Evolutionary conservation across 2,113 vertebrate genomes (phyloP).

Genomic region (Phainopepla nitens): DNA sequence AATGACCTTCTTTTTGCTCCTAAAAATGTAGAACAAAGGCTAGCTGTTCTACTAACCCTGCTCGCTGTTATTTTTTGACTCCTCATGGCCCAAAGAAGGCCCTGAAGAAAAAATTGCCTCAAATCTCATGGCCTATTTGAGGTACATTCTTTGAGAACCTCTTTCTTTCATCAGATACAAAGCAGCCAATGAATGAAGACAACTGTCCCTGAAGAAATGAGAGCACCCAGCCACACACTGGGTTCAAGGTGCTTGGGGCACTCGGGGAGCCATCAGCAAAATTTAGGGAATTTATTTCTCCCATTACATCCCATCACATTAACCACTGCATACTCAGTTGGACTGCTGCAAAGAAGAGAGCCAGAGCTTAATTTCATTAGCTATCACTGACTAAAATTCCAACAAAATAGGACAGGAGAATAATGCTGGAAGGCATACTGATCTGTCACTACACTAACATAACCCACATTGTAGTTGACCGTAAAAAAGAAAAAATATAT

Average conservation of each 20-base stretch:
- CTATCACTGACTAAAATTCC: not conserved
- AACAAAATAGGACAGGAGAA: not conserved
- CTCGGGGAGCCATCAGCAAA: not conserved
- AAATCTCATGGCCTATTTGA: constrained; percentile 45
- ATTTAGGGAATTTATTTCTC: not conserved
- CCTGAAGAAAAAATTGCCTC: constrained; percentile 57
- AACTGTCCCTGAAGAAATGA: constrained; percentile 6
- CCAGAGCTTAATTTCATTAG: not conserved
- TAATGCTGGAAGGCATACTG: not conserved
- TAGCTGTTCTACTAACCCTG: constrained; percentile 46
- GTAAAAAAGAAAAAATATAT: constrained; percentile 1
- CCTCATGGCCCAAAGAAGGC: not conserved
- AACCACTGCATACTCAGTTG: not conserved
- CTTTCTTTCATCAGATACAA: constrained; percentile 58
- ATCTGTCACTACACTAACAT: not conserved
- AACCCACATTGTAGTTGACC: not conserved
- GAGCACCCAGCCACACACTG: not conserved
- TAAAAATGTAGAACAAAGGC: constrained; percentile 61
- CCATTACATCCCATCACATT: not conserved
- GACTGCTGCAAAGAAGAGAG: not conserved
- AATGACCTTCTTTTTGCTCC: constrained; percentile 37
- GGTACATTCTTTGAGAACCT: constrained; percentile 15
- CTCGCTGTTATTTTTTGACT: not conserved
- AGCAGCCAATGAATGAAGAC: constrained; percentile 29
- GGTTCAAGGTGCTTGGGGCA: not conserved